phyloP scores from a whole-genome alignment of 1,140 invertebrate genomes.

The Drosophila pachea region DNA sequence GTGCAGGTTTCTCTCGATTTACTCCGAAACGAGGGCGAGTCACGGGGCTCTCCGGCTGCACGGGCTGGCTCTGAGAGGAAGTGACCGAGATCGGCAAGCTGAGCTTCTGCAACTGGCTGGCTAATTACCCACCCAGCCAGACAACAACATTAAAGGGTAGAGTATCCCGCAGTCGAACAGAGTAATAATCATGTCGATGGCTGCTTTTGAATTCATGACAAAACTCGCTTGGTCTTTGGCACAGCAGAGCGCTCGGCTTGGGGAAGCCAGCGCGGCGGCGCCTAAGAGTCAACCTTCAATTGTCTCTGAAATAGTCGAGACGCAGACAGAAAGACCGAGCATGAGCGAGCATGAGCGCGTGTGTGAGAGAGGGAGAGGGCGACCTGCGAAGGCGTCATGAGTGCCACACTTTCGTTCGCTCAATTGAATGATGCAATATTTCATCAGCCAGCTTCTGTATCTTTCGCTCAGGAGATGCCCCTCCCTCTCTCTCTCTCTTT shows the following conservation, averaged over 20 bases:
- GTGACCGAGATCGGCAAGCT: no score
- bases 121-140: no score
- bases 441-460: slow-evolving; percentile 52
- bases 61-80: no score
- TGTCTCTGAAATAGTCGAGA: background rate
- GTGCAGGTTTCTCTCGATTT: slow-evolving; percentile 56
- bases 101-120: no score
- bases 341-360: slow-evolving; percentile 1
- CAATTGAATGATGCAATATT: slow-evolving; percentile 71
- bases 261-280: slow-evolving; percentile 35
- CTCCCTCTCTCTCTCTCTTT: slow-evolving; percentile 11
- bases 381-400: slow-evolving; percentile 24
- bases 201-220: slow-evolving; percentile 30
- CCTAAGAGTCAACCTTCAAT: slow-evolving; percentile 50
- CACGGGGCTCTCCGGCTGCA: no score
- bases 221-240: slow-evolving; percentile 64
- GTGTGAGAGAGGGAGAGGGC: background rate
- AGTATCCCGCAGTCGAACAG: slow-evolving; percentile 8
- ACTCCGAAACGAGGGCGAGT: no score
- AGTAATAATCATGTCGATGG: slow-evolving; percentile 17
- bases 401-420: slow-evolving; percentile 57
- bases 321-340: background rate
- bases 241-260: slow-evolving; percentile 21
- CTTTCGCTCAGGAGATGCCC: background rate
- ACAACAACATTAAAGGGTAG: no score